Evolutionary conservation across 1,140 invertebrate genomes (phyloP).

Genomic region (Leguminivora glycinivorella): DNA sequence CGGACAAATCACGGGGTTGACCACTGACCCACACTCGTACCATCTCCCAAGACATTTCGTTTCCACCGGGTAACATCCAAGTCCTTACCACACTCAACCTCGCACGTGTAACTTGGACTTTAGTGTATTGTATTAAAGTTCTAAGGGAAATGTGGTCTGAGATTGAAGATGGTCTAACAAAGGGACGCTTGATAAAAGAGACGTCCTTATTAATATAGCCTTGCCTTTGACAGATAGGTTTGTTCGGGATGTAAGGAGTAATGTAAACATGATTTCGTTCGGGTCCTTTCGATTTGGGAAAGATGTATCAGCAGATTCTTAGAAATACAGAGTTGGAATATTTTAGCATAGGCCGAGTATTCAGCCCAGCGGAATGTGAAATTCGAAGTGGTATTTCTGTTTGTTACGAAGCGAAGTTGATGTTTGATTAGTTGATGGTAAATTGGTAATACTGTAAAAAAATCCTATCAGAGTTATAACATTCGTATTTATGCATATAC

Average conservation of each 20-base stretch:
- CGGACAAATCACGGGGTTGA: background rate
- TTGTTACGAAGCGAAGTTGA: no score
- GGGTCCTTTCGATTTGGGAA: background rate
- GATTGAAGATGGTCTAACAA: constrained; percentile 5
- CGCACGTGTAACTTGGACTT: background rate
- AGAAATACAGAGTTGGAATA: background rate
- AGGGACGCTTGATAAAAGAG: constrained; percentile 18
- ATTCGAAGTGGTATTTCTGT: no score
- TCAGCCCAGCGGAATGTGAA: no score
- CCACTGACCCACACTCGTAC: background rate
- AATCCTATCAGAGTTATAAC: no score
- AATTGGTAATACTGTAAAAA: no score
- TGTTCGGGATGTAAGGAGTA: constrained; percentile 22
- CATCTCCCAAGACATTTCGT: background rate
- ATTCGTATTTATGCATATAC: no score
- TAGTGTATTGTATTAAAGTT: background rate
- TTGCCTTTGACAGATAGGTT: constrained; percentile 20
- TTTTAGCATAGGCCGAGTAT: background rate
- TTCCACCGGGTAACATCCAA: background rate
- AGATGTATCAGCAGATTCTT: background rate
- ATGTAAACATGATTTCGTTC: constrained; percentile 25
- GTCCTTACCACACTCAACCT: background rate
- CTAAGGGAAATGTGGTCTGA: background rate
- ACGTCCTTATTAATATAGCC: constrained; percentile 28
- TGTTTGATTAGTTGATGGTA: no score